These are phyloP conservation scores for Scalopus aquaticus DNA, from an alignment of 2,113 vertebrate genomes.

Conservation along the genomic window DNA sequence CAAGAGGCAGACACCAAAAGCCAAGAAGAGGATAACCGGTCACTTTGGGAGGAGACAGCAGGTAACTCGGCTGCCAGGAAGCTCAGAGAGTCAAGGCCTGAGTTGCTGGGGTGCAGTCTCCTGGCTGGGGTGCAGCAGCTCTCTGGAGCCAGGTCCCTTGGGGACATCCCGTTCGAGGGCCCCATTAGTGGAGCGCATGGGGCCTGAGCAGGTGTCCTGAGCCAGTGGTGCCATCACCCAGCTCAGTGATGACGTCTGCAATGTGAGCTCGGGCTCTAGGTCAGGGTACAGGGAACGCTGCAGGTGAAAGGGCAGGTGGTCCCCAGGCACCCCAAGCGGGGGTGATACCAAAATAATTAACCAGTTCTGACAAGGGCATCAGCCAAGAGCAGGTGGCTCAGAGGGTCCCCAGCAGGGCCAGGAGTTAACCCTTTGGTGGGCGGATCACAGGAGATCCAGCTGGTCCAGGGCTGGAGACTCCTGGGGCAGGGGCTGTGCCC, in stretches of 20 bases:
- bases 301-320: fast-evolving
- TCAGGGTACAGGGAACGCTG: fast-evolving
- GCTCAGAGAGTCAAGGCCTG: background rate
- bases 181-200: background rate
- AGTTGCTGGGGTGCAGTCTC: background rate
- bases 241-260: too few species aligned
- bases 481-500: background rate
- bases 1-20: background rate
- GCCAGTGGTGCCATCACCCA: too few species aligned
- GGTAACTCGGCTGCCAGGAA: background rate
- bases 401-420: background rate
- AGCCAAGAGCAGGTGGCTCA: background rate
- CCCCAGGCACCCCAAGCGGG: background rate
- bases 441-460: too few species aligned
- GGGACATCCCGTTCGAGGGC: fast-evolving
- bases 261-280: background rate
- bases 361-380: background rate
- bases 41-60: fast-evolving
- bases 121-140: fast-evolving
- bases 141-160: background rate
- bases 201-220: background rate
- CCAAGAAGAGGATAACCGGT: background rate
- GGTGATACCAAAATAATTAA: background rate
- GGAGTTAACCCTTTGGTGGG: background rate
- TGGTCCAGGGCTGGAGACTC: background rate